Evolutionary conservation across 2,888 invertebrate species (phyloP), one percentile per base, ranked within the genome.

Genomic region (Blomia tropicalis): DNA sequence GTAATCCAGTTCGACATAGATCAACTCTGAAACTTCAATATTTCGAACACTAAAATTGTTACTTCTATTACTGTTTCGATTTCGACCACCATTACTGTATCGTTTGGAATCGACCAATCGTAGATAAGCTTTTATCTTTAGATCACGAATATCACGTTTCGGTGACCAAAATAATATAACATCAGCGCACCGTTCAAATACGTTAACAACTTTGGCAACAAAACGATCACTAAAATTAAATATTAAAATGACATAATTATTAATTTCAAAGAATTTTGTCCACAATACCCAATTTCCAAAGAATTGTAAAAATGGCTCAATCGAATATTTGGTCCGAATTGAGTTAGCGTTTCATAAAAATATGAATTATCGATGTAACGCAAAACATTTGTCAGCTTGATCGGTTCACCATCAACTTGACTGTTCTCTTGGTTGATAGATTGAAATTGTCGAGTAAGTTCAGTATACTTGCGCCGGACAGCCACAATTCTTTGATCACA

Each of bases 211-310:
- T 36, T 56, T 56, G 36, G 56, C 56, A 19, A 56, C 29, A 27
- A 56, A 56, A 19, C 29, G 25, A 5, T 56, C 36, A n/a, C 56
- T 56, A 4, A 27, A 56, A 29, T 1, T 14, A 25, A n/a, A 56
- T 29, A n/a, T n/a, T n/a, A n/a, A n/a, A n/a, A n/a, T n/a, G n/a
- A n/a, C 19, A 41, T n/a, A 5, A 14, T 32, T 32, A 14, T 7
- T 32, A 32, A 14, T 32, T 41, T 41, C 41, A 41, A 41, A 41
- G 2, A 19, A 41, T n/a, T 41, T 19, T 5, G 19, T 5, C 14
- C 19, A n/a, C n/a, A n/a, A 19, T 56, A 56, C 56, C 56, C 56
- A 56, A 56, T 56, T 31, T 22, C n/a, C 4, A 56, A 31, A 3
- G 56, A 56, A 30, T 19, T 29, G 23, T 56, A 56, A 25, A 56